Conservation (phyloP, 1,140 invertebrate genomes). For the Camponotus pennsylvanicus region DNA sequence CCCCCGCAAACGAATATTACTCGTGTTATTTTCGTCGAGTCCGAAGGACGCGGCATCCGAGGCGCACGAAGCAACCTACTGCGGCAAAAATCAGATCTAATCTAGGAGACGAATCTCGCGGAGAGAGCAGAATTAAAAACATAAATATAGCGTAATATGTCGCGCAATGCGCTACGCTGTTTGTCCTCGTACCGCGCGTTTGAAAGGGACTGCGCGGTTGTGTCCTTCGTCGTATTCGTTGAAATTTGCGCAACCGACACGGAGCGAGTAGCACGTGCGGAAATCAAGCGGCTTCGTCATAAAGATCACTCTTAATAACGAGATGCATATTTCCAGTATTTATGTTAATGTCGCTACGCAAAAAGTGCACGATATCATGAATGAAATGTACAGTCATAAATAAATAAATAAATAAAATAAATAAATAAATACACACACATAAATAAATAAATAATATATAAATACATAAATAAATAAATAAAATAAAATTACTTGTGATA, state of each 20-base stretch:
- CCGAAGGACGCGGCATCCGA: not conserved
- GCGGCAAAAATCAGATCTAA: not conserved
- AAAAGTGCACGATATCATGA: not conserved
- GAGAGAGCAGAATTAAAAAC: conserved; percentile 62
- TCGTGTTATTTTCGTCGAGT: not conserved
- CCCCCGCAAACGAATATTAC: not conserved
- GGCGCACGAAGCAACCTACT: not conserved
- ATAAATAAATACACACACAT: too few species aligned
- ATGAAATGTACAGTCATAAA: not conserved
- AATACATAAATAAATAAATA: too few species aligned
- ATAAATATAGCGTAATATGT: not conserved
- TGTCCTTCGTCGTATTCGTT: conserved; percentile 76
- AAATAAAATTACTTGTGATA: too few species aligned
- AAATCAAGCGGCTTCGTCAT: conserved; percentile 49
- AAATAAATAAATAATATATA: too few species aligned
- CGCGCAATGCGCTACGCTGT: conserved; percentile 48
- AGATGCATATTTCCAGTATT: not conserved
- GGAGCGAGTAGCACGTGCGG: conserved; percentile 39
- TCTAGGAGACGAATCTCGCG: not conserved
- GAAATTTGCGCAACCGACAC: conserved; percentile 72
- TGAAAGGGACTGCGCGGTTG: conserved; percentile 69
- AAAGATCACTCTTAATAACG: not conserved
- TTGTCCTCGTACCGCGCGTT: conserved; percentile 69
- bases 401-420: too few species aligned
- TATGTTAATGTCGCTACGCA: not conserved